Percentiles rank a stretch among this genome's conserved stretches.
Conservation (phyloP, 2,797 vertebrate genomes). For the Pipistrellus pipistrellus region DNA sequence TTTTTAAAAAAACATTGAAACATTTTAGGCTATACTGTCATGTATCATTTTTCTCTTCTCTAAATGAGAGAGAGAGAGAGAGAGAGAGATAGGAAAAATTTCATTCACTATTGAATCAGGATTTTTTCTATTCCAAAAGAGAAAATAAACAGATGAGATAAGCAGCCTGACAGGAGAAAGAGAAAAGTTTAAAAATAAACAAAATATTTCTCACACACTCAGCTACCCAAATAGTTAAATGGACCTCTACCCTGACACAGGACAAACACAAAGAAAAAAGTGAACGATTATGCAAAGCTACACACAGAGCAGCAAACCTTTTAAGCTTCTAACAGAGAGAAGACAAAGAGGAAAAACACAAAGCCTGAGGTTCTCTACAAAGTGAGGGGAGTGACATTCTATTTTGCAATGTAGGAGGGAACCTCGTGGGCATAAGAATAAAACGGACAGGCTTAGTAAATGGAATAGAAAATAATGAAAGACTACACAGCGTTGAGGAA, state of each 20-base stretch:
- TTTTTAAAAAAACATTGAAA: not conserved
- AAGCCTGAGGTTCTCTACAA: not conserved
- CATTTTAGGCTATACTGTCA: not conserved
- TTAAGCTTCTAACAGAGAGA: not conserved
- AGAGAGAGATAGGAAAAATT: not conserved
- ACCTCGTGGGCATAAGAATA: not conserved
- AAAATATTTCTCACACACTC: conserved; percentile 52
- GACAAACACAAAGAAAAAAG: conserved; percentile 6
- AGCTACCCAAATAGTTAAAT: not conserved
- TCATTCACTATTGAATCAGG: not conserved
- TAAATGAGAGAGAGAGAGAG: not conserved
- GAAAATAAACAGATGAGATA: not conserved
- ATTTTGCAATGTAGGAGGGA: not conserved
- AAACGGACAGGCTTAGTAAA: not conserved
- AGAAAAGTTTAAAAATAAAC: conserved; percentile 38
- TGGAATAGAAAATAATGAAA: not conserved
- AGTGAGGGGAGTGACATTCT: not conserved
- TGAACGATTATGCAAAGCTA: not conserved
- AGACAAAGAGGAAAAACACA: not conserved
- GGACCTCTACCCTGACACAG: not conserved
- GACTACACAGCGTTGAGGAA: not conserved
- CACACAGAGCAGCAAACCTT: not conserved
- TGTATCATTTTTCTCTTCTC: not conserved
- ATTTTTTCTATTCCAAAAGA: not conserved
- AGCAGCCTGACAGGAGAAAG: conserved; percentile 12